A percentile compares a stretch with the other conserved stretches of the same genome.
These are phyloP conservation scores for Enteromius afrohamiltoni DNA, from an alignment of 2,797 vertebrate genomes.

Conservation along the genomic window DNA sequence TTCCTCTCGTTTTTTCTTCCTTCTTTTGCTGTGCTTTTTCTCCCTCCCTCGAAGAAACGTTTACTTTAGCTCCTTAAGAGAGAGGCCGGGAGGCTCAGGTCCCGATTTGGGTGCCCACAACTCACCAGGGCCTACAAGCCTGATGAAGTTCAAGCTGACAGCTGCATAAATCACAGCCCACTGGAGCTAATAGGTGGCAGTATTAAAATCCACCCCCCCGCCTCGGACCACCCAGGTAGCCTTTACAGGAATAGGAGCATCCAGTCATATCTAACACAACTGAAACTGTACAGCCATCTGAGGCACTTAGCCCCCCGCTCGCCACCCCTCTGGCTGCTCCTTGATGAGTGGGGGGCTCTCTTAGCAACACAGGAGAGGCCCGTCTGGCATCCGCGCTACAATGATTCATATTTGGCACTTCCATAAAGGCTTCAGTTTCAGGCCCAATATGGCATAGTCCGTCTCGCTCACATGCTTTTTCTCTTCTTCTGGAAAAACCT, in stretches of 20 bases:
- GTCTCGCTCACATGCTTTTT: conserved; percentile 61
- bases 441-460: conserved; percentile 63
- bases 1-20: conserved; percentile 69
- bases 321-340: conserved; percentile 69
- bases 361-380: conserved; percentile 82
- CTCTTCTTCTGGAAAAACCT: conserved; percentile 68
- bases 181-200: conserved; percentile 89
- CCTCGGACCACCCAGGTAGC: conserved; percentile 90
- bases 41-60: conserved; percentile 67
- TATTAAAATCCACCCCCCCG: conserved; percentile 77
- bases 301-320: conserved; percentile 81
- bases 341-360: conserved; percentile 67
- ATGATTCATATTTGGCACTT: conserved; percentile 86
- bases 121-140: conserved; percentile 83
- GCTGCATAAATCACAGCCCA: conserved; percentile 93
- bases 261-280: conserved; percentile 79
- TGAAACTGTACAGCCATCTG: conserved; percentile 84
- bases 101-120: conserved; percentile 84
- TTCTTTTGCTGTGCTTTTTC: conserved; percentile 60
- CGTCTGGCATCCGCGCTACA: conserved; percentile 75
- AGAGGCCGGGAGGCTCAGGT: conserved; percentile 70
- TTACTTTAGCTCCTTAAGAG: conserved; percentile 82
- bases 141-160: conserved; percentile 92
- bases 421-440: conserved; percentile 75
- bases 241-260: conserved; percentile 73